Percentiles rank a stretch among this genome's conserved stretches.
These are phyloP conservation scores for Lepidochrysops patricia DNA, from an alignment of 2,888 invertebrate species.

Conservation along the genomic window DNA sequence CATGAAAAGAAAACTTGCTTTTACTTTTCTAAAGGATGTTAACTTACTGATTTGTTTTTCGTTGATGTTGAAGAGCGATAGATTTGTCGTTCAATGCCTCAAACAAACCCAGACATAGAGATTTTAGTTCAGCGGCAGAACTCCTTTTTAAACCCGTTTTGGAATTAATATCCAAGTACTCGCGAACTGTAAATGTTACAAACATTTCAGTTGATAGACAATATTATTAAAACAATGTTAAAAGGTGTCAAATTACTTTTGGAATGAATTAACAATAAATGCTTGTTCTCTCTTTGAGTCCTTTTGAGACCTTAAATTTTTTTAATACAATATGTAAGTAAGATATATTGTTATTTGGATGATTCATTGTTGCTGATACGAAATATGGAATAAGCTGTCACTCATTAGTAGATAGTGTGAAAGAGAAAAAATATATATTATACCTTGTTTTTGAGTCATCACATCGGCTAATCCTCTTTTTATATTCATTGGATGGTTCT, in stretches of 20 bases:
- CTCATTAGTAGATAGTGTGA: too few relatives aligned
- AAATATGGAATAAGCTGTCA: too few relatives aligned
- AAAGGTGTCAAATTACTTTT: too few relatives aligned
- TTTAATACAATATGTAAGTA: too few relatives aligned
- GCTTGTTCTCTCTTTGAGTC: too few relatives aligned
- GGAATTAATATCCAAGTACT: slow-evolving; percentile 79
- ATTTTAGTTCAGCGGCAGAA: slow-evolving; percentile 83
- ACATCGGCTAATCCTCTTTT: slow-evolving; percentile 80
- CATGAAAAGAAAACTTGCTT: too few relatives aligned
- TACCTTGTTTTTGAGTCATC: slow-evolving; percentile 88
- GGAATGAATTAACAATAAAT: slow-evolving; percentile 11
- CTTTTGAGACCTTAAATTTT: too few relatives aligned
- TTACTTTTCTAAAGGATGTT: background rate
- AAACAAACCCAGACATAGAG: slow-evolving; percentile 83
- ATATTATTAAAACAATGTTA: too few relatives aligned
- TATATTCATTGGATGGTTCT: slow-evolving; percentile 80
- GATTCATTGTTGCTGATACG: too few relatives aligned
- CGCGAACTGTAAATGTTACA: slow-evolving; percentile 75
- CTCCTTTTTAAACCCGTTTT: slow-evolving; percentile 47
- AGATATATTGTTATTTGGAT: too few relatives aligned
- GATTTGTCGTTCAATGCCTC: slow-evolving; percentile 91
- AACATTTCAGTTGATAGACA: too few relatives aligned
- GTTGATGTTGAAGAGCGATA: slow-evolving; percentile 86
- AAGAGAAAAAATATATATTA: slow-evolving; percentile 14
- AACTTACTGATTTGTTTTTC: slow-evolving; percentile 87